A percentile compares a stretch with the other conserved stretches of the same genome.
These are phyloP conservation scores for Cepphus grylle DNA, from an alignment of 2,113 vertebrate species.

Conservation along the genomic window DNA sequence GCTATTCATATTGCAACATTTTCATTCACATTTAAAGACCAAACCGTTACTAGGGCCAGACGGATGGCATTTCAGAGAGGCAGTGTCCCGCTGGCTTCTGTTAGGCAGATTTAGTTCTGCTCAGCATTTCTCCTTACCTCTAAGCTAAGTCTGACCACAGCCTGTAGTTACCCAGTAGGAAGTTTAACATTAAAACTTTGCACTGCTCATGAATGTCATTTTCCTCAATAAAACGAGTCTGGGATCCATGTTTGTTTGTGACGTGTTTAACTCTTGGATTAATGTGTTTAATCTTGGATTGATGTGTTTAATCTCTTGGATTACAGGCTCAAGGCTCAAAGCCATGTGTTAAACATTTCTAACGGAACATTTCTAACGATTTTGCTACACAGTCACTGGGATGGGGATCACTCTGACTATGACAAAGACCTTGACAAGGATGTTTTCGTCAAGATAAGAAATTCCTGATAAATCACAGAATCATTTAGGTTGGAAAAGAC, in stretches of 20 bases:
- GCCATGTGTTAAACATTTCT: neutral
- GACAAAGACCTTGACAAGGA: neutral
- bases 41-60: neutral
- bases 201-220: neutral
- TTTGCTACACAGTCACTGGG: neutral
- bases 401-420: neutral
- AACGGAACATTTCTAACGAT: neutral
- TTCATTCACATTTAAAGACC: neutral
- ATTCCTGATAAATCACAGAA: neutral
- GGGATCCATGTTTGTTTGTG: neutral
- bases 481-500: neutral
- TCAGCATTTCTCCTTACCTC: neutral
- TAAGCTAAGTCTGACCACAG: neutral
- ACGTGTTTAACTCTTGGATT: neutral
- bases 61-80: accelerated
- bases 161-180: neutral
- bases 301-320: neutral
- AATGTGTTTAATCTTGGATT: too few relatives aligned
- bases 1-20: neutral
- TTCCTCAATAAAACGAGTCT: neutral
- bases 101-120: neutral
- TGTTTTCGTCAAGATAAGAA: neutral
- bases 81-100: neutral
- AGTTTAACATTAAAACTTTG: neutral
- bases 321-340: neutral